Evolutionary conservation across 1,140 invertebrate genomes (phyloP).

Genomic region (Lethocerus indicus): DNA sequence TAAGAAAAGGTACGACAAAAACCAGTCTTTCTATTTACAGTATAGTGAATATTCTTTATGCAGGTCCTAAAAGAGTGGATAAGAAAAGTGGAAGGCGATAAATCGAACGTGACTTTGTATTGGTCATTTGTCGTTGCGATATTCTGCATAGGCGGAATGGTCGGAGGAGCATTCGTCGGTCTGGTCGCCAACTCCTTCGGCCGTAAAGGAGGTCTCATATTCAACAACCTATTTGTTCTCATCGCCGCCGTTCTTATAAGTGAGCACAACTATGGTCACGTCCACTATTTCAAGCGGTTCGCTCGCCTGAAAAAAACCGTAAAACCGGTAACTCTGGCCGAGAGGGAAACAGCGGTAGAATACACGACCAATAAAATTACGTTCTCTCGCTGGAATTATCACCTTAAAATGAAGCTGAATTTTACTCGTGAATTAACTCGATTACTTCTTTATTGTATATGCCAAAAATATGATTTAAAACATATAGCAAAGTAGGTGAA

Average conservation of each 20-base stretch:
- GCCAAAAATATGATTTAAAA: no score
- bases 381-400: background rate
- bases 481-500: no score
- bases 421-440: no score
- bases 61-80: constrained; percentile 1
- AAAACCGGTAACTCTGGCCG: no score
- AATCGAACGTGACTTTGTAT: background rate
- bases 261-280: background rate
- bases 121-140: background rate
- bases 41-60: background rate
- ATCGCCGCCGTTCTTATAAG: constrained; percentile 1
- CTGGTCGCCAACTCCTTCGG: background rate
- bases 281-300: no score
- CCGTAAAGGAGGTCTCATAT: background rate
- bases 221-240: constrained; percentile 5
- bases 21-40: background rate
- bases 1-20: no score
- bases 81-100: background rate
- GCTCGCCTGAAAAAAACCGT: no score
- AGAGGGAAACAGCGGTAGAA: no score
- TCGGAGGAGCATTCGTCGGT: constrained; percentile 1
- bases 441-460: no score
- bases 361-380: background rate
- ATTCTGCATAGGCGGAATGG: constrained; percentile 8
- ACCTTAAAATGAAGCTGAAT: background rate